These are phyloP conservation scores for Megaceryle torquata DNA, from an alignment of 2,113 vertebrate genomes.

Conservation along the genomic window DNA sequence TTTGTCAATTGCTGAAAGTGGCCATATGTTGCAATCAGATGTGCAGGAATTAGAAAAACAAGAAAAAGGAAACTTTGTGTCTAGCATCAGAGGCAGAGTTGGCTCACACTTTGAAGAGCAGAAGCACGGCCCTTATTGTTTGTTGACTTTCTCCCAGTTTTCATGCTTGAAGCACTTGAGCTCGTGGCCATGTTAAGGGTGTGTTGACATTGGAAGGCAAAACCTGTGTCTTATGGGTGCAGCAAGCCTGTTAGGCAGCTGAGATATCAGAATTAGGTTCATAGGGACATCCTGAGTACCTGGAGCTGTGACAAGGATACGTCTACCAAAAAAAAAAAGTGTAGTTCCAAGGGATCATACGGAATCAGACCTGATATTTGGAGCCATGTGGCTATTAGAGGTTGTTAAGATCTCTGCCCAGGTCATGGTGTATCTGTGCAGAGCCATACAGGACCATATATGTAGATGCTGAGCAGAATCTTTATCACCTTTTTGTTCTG, in stretches of 20 bases:
- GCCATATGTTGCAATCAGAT: constrained; percentile 41
- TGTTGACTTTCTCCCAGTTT: constrained; percentile 6
- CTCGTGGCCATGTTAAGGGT: neutral
- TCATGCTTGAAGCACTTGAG: neutral
- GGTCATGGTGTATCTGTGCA: neutral
- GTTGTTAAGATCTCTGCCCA: neutral
- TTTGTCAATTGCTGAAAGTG: constrained; percentile 34
- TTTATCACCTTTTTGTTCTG: neutral
- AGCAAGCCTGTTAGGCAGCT: neutral
- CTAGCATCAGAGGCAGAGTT: neutral
- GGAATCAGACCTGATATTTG: neutral
- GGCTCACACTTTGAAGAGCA: constrained; percentile 1
- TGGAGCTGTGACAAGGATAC: neutral
- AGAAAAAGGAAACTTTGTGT: neutral
- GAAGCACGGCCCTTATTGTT: neutral
- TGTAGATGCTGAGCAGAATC: neutral
- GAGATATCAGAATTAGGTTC: neutral
- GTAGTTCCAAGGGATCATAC: neutral
- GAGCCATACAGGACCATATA: neutral
- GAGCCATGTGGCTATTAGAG: neutral
- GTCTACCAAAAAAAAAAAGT: neutral
- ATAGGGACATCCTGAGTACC: neutral
- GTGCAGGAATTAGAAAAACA: constrained; percentile 22
- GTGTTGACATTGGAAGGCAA: neutral
- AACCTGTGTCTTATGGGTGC: neutral